A percentile compares a stretch with the other conserved stretches of the same genome.
Conservation (phyloP, 1,140 invertebrate genomes). For the Bombus superbus region DNA sequence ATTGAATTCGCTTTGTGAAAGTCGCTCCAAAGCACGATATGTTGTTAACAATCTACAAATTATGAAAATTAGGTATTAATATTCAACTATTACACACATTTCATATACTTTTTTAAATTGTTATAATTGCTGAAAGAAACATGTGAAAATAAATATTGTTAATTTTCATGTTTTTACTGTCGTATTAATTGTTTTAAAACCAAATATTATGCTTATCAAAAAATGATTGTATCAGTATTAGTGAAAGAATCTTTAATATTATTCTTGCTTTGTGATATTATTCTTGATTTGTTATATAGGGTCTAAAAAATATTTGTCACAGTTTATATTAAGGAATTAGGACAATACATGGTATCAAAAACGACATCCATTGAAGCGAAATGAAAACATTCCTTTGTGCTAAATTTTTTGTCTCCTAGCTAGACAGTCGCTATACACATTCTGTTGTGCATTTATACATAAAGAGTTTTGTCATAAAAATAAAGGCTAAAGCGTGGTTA, state of each 20-base stretch:
- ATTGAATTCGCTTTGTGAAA: slow-evolving; percentile 93
- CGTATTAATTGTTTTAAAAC: not conserved
- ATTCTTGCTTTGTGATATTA: not conserved
- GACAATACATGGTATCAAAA: too few relatives aligned
- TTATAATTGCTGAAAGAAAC: not conserved
- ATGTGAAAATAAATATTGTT: not conserved
- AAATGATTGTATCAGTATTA: not conserved
- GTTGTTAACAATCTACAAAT: slow-evolving; percentile 87
- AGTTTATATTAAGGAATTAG: too few relatives aligned
- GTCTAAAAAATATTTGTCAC: too few relatives aligned
- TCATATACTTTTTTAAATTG: not conserved
- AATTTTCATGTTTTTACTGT: not conserved
- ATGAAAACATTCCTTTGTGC: too few relatives aligned
- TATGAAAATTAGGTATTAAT: not conserved
- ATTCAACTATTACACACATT: not conserved
- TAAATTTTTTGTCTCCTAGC: too few relatives aligned
- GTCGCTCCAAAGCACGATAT: slow-evolving; percentile 90
- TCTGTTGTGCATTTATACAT: too few relatives aligned
- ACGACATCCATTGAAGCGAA: too few relatives aligned
- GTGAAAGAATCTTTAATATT: not conserved
- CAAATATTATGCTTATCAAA: too few relatives aligned
- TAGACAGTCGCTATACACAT: too few relatives aligned
- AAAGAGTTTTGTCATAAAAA: too few relatives aligned
- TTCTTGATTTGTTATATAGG: too few relatives aligned
- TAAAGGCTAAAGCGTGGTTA: too few relatives aligned